phyloP scores from a whole-genome alignment of 1,140 invertebrate genomes.

The Lordiphosa stackelbergi region DNA sequence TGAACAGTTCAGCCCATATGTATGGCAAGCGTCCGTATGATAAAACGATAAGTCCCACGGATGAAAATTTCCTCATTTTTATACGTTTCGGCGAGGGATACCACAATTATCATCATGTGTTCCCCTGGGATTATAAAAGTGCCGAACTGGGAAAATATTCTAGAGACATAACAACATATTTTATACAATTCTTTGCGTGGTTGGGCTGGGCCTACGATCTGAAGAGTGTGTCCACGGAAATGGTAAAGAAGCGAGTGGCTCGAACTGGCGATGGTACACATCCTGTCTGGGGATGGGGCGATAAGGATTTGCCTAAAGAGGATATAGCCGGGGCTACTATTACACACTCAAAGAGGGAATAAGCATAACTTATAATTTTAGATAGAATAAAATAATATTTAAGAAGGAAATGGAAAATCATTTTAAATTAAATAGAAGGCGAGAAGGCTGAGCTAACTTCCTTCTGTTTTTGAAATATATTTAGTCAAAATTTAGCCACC shows the following conservation, averaged over 20 bases:
- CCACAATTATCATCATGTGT: slow-evolving; percentile 79
- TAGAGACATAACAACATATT: slow-evolving; percentile 46
- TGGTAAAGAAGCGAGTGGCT: slow-evolving; percentile 76
- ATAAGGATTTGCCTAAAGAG: slow-evolving; percentile 78
- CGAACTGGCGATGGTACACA: slow-evolving; percentile 82
- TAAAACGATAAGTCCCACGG: slow-evolving; percentile 80
- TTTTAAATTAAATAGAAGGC: too few relatives aligned
- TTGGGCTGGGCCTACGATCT: slow-evolving; percentile 86
- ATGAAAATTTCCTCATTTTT: slow-evolving; percentile 79
- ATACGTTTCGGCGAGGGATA: slow-evolving; percentile 82
- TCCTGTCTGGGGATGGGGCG: slow-evolving; percentile 80
- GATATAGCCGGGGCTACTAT: slow-evolving; percentile 45
- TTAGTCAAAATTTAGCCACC: too few relatives aligned
- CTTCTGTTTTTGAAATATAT: too few relatives aligned
- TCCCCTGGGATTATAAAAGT: slow-evolving; percentile 84
- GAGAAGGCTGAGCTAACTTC: too few relatives aligned
- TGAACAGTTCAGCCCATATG: slow-evolving; percentile 83
- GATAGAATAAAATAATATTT: too few relatives aligned
- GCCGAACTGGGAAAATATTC: slow-evolving; percentile 77
- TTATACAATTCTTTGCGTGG: slow-evolving; percentile 86
- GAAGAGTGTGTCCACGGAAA: slow-evolving; percentile 78
- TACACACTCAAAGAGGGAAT: too few relatives aligned
- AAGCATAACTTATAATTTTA: too few relatives aligned
- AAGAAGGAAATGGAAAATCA: too few relatives aligned
- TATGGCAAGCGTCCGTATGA: slow-evolving; percentile 81